Base-by-base conservation (phyloP, 2,113 vertebrate species). In the Motacilla alba region DNA sequence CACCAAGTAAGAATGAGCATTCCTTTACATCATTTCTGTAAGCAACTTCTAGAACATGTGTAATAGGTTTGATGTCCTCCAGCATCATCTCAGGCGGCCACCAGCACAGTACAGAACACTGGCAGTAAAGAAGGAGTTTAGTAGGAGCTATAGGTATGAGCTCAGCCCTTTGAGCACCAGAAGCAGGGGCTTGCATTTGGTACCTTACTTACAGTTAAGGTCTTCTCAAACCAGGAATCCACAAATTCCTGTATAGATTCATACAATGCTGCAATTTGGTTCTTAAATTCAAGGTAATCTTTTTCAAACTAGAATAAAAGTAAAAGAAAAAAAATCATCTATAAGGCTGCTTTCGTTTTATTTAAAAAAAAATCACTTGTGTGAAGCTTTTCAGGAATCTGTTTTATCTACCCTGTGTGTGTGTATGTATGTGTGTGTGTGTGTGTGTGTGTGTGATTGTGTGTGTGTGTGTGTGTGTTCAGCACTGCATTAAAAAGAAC, bases 231-330 rank as follows among this genome's bases (percentile, higher is more conserved):
- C 96, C 97, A 98, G 55, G 96, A 97, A 95, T 98, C 98, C 95
- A 99, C 96, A 90, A 98, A 96, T 87, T 96, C 82, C 96, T 97
- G 97, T 63, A 99, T 77, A 49, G 98, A 98, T 79, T 97, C 97
- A 9, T 98, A 98, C 77, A 99, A 63, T 66, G 64, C 77, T 92
- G 98, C 97, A 62, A 98, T 96, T 95, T 98, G 98, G 60, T 93
- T 88, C 97, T 97, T 98, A 96, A 99, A 98, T 66, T 98, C 98
- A 77, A 95, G 59, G 43, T 98, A 98, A 95, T 99, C 98, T 84
- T 97, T 98, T 92, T 99, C 98, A 98, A 99, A 99, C 98, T 99
- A 90, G 59, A 95, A 92, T 41, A 69, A 82, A 3, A 44, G 22
- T 31, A 72, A 85, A 83, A 52, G 6, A 75, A 77, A 78, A 80